Evolutionary conservation across 2,888 invertebrate genomes (phyloP).

Genomic region (Cantharis nigra): DNA sequence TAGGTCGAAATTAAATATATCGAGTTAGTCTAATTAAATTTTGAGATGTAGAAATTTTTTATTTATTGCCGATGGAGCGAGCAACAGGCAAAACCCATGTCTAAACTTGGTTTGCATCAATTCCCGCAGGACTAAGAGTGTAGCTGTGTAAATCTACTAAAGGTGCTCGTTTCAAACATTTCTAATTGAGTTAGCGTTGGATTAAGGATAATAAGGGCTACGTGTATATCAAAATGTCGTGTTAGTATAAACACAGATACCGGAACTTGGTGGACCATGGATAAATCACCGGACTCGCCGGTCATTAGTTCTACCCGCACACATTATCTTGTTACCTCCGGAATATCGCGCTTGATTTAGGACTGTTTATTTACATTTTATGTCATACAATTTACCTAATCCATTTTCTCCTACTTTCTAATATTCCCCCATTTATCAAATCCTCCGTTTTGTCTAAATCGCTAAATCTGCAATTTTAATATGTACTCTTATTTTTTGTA

Average conservation of each 20-base stretch:
- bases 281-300: conserved; percentile 56
- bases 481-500: too few species aligned
- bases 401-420: background rate
- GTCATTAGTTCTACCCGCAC: conserved; percentile 55
- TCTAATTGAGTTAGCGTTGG: conserved; percentile 52
- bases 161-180: conserved; percentile 38
- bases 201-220: conserved; percentile 53
- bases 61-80: background rate
- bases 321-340: conserved; percentile 53
- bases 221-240: conserved; percentile 52
- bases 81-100: background rate
- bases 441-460: background rate
- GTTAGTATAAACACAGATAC: conserved; percentile 51
- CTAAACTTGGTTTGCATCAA: conserved; percentile 1
- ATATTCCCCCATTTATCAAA: background rate
- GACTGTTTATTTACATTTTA: conserved; percentile 41
- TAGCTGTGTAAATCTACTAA: conserved; percentile 26
- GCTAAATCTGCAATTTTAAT: background rate
- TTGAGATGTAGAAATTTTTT: background rate
- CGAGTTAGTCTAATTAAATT: background rate
- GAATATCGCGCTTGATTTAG: conserved; percentile 46
- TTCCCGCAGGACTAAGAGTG: conserved; percentile 9
- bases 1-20: background rate
- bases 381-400: conserved; percentile 13
- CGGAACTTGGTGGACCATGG: conserved; percentile 48